Conservation (phyloP, 2,888 invertebrate genomes). For the Phalangium opilio region DNA sequence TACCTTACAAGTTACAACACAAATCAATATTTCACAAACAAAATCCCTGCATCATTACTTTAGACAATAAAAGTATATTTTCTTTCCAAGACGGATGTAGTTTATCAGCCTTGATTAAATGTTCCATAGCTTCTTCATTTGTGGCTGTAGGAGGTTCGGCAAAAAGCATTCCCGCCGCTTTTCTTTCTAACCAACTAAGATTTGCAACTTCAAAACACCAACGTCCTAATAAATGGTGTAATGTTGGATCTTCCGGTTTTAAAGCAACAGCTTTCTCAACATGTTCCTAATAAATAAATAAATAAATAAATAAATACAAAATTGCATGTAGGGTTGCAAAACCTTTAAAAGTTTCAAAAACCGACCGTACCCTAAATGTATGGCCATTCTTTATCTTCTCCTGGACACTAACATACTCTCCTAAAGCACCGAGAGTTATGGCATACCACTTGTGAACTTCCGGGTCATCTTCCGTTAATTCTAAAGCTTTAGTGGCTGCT, state of each 20-base stretch:
- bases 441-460: constrained; percentile 60
- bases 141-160: constrained; percentile 46
- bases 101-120: constrained; percentile 37
- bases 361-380: constrained; percentile 39
- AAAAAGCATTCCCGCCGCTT: constrained; percentile 46
- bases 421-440: constrained; percentile 45
- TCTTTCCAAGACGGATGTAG: constrained; percentile 41
- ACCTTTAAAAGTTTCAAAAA: too few relatives aligned
- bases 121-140: constrained; percentile 43
- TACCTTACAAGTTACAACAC: too few relatives aligned
- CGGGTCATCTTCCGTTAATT: constrained; percentile 36
- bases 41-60: too few relatives aligned
- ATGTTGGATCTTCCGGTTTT: constrained; percentile 43
- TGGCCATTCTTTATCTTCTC: constrained; percentile 50
- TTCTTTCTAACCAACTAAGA: constrained; percentile 45
- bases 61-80: constrained; percentile 41
- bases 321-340: too few relatives aligned
- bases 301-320: too few relatives aligned
- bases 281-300: constrained; percentile 36
- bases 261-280: constrained; percentile 46
- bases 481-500: constrained; percentile 40
- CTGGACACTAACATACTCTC: constrained; percentile 43
- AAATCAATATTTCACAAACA: too few relatives aligned
- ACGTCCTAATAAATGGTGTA: constrained; percentile 52
- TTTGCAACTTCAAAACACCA: constrained; percentile 45